Percentiles rank a stretch among this genome's conserved stretches.
These are phyloP conservation scores for Alectura lathami DNA, from an alignment of 2,113 vertebrate species.

Conservation along the genomic window DNA sequence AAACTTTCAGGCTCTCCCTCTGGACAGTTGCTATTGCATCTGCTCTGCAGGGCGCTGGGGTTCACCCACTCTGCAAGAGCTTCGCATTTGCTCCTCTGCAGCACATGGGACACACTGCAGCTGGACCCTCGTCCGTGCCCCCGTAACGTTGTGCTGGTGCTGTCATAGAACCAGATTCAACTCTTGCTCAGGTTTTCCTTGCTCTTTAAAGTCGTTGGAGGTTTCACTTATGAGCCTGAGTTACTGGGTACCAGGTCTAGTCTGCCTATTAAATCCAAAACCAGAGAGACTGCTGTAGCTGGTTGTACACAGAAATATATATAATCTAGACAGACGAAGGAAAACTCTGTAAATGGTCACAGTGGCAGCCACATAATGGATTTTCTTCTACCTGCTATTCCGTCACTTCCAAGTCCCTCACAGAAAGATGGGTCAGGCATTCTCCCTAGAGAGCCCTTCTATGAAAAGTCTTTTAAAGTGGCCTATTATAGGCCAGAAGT, in stretches of 20 bases:
- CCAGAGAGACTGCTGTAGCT: background rate
- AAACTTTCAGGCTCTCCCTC: background rate
- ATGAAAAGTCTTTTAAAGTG: background rate
- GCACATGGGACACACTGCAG: fast-evolving
- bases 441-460: background rate
- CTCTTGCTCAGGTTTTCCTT: background rate
- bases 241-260: background rate
- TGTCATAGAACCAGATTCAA: background rate
- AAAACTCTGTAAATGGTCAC: background rate
- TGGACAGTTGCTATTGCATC: background rate
- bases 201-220: background rate
- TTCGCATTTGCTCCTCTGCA: background rate
- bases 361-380: fast-evolving
- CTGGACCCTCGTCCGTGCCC: background rate
- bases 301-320: background rate
- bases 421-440: background rate
- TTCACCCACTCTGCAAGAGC: background rate
- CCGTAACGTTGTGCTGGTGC: background rate
- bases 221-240: background rate
- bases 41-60: background rate
- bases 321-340: background rate
- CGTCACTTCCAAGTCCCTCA: background rate
- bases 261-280: background rate
- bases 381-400: background rate
- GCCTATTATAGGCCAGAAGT: background rate